Percentiles rank a stretch among this genome's conserved stretches.
Evolutionary conservation across 2,797 vertebrate genomes (phyloP).

Genomic region (Siniperca undulata): DNA sequence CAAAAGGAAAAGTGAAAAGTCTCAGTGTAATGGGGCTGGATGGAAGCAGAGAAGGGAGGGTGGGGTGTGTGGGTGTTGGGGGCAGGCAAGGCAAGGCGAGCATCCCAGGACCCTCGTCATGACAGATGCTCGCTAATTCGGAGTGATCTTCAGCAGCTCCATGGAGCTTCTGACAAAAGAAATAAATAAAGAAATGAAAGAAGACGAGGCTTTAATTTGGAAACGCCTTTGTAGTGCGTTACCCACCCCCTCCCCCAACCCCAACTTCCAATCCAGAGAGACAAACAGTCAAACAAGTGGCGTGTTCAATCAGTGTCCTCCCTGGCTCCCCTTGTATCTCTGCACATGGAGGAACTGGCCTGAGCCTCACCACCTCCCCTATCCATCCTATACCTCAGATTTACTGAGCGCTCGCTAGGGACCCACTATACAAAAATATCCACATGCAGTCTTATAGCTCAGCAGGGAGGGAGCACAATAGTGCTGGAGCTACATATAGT

Average conservation of each 20-base stretch:
- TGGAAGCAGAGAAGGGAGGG: conserved; percentile 27
- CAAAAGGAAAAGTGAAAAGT: conserved; percentile 37
- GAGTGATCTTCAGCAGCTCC: conserved; percentile 65
- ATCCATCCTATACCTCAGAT: conserved; percentile 54
- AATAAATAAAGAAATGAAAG: conserved; percentile 64
- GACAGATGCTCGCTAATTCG: conserved; percentile 75
- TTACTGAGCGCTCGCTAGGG: conserved; percentile 67
- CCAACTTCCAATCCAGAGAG: conserved; percentile 53
- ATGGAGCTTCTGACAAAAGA: conserved; percentile 53
- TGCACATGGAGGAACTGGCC: conserved; percentile 46
- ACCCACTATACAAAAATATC: conserved; percentile 72
- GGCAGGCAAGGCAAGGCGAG: conserved; percentile 33
- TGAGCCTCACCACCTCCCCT: conserved; percentile 27
- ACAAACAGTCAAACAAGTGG: conserved; percentile 69
- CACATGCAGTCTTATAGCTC: conserved; percentile 55
- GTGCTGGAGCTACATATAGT: conserved; percentile 68
- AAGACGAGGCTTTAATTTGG: conserved; percentile 70
- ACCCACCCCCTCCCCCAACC: not conserved
- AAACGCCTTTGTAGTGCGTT: conserved; percentile 72
- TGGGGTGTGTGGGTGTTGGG: conserved; percentile 21
- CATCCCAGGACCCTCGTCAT: conserved; percentile 73
- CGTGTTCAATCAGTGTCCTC: conserved; percentile 68
- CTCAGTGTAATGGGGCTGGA: conserved; percentile 53
- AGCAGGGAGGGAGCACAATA: conserved; percentile 68
- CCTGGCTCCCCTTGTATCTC: conserved; percentile 17